phyloP scores from a whole-genome alignment of 1,140 invertebrate species.

The Marisa cornuarietis region DNA sequence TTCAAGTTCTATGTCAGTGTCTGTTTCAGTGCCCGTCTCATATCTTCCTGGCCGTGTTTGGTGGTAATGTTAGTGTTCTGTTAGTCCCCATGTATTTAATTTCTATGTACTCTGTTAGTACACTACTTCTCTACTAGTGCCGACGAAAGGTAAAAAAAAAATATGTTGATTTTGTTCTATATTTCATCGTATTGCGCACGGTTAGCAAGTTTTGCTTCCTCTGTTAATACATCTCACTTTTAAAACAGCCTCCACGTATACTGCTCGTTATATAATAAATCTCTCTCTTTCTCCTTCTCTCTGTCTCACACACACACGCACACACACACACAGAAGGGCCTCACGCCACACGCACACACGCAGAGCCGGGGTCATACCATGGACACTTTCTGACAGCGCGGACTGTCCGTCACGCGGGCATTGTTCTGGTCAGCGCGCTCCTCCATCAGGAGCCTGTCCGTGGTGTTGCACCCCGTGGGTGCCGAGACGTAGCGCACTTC shows the following conservation, averaged over 20 bases:
- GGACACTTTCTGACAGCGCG: conserved; percentile 54
- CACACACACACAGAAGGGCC: neutral
- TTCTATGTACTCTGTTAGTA: too few relatives aligned
- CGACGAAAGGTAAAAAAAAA: too few relatives aligned
- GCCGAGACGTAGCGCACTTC: conserved; percentile 57
- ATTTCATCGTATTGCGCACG: neutral
- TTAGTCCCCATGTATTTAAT: too few relatives aligned
- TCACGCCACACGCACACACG: neutral
- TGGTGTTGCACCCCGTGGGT: conserved; percentile 53
- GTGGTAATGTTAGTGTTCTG: too few relatives aligned
- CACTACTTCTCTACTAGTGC: too few relatives aligned
- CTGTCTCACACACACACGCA: neutral
- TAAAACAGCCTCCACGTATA: neutral
- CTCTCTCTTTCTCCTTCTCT: neutral
- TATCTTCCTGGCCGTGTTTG: too few relatives aligned
- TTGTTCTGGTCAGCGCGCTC: conserved; percentile 23
- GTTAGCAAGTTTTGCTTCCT: neutral
- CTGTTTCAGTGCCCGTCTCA: too few relatives aligned
- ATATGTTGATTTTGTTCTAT: too few relatives aligned
- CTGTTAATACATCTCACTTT: neutral
- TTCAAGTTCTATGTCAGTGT: too few relatives aligned
- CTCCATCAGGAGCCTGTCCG: conserved; percentile 50
- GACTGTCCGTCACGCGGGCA: conserved; percentile 28
- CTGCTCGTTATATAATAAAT: neutral
- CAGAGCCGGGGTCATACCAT: conserved; percentile 42